A percentile compares a stretch with the other conserved stretches of the same genome.
Conservation (phyloP, 2,797 vertebrate species). For the Galago senegalensis region DNA sequence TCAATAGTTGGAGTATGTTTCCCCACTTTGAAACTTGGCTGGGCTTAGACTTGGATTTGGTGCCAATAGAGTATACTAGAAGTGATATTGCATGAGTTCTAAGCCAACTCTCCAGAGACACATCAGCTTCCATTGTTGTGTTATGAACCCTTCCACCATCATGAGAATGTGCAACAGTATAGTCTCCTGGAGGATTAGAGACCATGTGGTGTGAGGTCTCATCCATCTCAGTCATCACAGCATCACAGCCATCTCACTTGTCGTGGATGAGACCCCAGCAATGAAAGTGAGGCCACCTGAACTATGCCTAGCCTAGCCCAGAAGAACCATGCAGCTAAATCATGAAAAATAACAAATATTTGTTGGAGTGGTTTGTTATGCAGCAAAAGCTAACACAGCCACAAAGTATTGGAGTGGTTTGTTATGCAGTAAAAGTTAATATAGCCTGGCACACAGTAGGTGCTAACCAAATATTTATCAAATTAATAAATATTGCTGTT, state of each 20-base stretch:
- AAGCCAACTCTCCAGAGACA: neutral
- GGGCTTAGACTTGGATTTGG: neutral
- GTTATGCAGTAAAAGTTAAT: neutral
- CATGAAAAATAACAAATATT: too few relatives aligned
- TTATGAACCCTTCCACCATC: neutral
- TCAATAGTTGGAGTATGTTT: neutral
- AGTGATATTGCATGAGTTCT: slow-evolving; percentile 6
- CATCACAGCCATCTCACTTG: too few relatives aligned
- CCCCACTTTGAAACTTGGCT: neutral
- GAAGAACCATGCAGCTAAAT: too few relatives aligned
- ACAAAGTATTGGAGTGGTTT: neutral
- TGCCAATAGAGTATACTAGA: neutral
- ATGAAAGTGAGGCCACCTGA: neutral
- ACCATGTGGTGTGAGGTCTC: neutral
- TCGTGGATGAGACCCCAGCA: neutral
- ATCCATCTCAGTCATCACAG: neutral
- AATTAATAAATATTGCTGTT: slow-evolving; percentile 45
- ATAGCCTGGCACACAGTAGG: neutral
- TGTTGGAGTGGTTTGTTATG: neutral
- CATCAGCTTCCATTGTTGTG: neutral
- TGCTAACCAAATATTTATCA: slow-evolving; percentile 50
- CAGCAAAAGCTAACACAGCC: neutral
- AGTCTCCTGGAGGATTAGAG: neutral
- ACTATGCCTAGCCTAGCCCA: neutral
- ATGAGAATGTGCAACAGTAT: neutral